phyloP scores from a whole-genome alignment of 2,113 vertebrate genomes.

The Crotophaga sulcirostris region DNA sequence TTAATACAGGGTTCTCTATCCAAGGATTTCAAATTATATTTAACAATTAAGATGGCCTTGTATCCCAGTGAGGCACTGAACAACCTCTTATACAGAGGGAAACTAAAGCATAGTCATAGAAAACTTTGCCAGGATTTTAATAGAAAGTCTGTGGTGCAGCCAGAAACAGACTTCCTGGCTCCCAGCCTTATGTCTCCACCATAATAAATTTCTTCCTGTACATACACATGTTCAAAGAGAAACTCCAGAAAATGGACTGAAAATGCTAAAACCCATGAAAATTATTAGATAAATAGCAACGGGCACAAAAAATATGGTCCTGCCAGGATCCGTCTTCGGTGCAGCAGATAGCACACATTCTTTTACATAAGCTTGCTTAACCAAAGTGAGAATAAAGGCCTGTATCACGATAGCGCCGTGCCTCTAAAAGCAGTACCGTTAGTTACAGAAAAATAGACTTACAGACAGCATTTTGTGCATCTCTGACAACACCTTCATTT shows the following conservation, averaged over 20 bases:
- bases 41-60: background rate
- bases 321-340: background rate
- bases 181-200: background rate
- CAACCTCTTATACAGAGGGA: rapidly evolving
- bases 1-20: background rate
- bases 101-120: background rate
- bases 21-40: background rate
- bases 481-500: background rate
- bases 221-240: background rate
- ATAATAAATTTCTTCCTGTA: constrained; percentile 2
- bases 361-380: background rate
- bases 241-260: background rate
- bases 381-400: background rate
- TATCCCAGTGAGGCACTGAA: background rate
- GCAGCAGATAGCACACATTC: background rate
- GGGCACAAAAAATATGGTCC: background rate
- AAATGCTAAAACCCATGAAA: background rate
- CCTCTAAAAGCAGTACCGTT: background rate
- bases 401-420: background rate
- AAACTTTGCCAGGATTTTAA: background rate
- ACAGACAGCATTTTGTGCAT: background rate
- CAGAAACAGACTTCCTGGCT: background rate
- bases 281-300: background rate
- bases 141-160: background rate
- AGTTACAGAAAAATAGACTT: background rate